Percentiles rank a stretch among this genome's conserved stretches.
These are phyloP conservation scores for Chamaea fasciata DNA, from an alignment of 2,113 vertebrate species.

Conservation along the genomic window DNA sequence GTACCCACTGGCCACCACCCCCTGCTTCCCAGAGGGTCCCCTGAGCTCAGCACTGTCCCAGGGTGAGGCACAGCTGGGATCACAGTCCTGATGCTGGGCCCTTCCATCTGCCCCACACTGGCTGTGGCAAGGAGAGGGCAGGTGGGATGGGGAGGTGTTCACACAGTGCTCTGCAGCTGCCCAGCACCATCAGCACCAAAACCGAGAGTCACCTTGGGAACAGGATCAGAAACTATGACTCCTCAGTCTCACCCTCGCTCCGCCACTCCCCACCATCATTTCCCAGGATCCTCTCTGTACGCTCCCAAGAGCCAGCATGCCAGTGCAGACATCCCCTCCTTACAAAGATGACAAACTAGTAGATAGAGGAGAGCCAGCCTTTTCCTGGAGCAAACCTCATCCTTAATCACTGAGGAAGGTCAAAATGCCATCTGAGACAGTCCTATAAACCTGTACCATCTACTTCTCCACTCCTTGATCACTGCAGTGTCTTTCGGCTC, in stretches of 20 bases:
- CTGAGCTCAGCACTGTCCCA: not conserved
- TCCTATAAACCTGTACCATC: not conserved
- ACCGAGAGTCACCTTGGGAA: not conserved
- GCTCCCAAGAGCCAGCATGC: not conserved
- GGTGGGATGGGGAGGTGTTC: fast-evolving
- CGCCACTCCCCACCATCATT: not conserved
- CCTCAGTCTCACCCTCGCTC: not conserved
- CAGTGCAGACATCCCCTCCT: not conserved
- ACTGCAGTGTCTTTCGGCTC: not conserved
- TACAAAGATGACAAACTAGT: fast-evolving
- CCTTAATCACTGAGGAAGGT: not conserved
- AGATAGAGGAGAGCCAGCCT: not conserved
- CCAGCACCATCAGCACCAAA: not conserved
- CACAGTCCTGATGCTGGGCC: not conserved
- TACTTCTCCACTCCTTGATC: not conserved
- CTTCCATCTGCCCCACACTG: not conserved
- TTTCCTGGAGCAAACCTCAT: not conserved
- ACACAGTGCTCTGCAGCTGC: not conserved
- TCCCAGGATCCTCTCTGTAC: not conserved
- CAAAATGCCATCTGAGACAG: not conserved
- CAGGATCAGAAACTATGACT: not conserved
- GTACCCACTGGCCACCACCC: not conserved
- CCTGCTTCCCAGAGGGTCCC: not conserved
- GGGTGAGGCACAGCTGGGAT: not conserved
- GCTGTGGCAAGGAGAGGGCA: not conserved